Percentiles rank a stretch among this genome's conserved stretches.
phyloP scores from a whole-genome alignment of 2,113 vertebrate species.

The Ivindomyrus marchei region DNA sequence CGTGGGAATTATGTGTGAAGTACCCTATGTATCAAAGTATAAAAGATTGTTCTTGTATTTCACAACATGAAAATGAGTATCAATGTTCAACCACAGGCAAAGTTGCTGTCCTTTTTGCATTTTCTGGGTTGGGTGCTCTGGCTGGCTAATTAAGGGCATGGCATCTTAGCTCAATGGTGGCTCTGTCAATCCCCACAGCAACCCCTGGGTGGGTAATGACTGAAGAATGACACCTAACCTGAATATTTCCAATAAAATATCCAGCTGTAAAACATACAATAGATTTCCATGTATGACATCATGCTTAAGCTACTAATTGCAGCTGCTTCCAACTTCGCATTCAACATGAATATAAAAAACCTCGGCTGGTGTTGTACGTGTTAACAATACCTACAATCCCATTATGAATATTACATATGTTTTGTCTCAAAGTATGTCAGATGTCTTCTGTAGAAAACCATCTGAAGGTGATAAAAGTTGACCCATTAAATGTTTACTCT shows the following conservation, averaged over 20 bases:
- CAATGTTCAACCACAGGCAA: neutral
- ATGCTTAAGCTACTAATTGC: neutral
- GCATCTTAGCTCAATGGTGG: neutral
- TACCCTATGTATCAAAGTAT: neutral
- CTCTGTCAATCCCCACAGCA: neutral
- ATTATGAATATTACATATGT: neutral
- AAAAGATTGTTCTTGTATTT: neutral
- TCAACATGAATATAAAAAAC: neutral
- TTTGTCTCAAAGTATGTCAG: neutral
- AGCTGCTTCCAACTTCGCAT: neutral
- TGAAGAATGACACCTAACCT: neutral
- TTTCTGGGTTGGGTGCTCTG: neutral
- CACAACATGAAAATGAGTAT: neutral
- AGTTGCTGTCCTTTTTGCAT: neutral
- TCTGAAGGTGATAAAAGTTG: neutral
- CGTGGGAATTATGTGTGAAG: conserved; percentile 3
- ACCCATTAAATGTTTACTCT: neutral
- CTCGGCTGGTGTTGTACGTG: neutral
- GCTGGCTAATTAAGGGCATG: neutral
- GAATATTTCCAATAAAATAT: neutral
- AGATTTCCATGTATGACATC: neutral
- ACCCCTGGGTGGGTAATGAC: neutral
- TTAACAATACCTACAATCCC: neutral
- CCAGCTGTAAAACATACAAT: neutral
- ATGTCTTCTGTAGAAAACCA: neutral